Conservation (phyloP, 2,797 vertebrate species). For the Sardinella longiceps region DNA sequence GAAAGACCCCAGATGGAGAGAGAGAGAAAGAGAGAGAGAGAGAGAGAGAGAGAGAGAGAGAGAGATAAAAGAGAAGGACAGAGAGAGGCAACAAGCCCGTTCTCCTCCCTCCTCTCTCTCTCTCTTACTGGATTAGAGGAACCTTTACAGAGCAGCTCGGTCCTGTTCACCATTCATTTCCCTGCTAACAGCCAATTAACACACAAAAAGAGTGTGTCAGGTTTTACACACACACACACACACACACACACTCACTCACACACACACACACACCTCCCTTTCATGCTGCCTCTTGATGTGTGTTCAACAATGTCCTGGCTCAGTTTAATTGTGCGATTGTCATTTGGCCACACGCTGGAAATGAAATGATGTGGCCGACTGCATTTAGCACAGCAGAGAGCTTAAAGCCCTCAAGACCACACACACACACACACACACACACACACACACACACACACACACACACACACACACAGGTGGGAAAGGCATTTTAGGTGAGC, state of each 20-base stretch:
- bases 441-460: neutral
- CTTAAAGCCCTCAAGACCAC: neutral
- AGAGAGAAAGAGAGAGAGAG: neutral
- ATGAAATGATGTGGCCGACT: slow-evolving; percentile 44
- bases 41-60: neutral
- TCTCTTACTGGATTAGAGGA: slow-evolving; percentile 47
- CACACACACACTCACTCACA: slow-evolving; percentile 18
- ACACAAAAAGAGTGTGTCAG: slow-evolving; percentile 40
- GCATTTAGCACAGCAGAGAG: slow-evolving; percentile 29
- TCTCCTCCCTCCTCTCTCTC: neutral
- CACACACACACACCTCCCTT: slow-evolving; percentile 27
- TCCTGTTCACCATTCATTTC: slow-evolving; percentile 35
- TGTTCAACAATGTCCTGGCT: slow-evolving; percentile 28
- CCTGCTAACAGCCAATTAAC: slow-evolving; percentile 47
- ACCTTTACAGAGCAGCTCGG: slow-evolving; percentile 30
- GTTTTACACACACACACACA: slow-evolving; percentile 12
- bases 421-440: neutral
- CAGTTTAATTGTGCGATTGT: slow-evolving; percentile 46
- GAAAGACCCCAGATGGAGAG: neutral
- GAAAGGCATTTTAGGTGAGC: no score
- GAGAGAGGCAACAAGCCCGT: neutral
- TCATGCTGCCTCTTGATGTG: slow-evolving; percentile 27
- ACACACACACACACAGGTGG: neutral
- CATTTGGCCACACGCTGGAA: slow-evolving; percentile 44
- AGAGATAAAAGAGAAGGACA: neutral